phyloP scores from a whole-genome alignment of 2,888 invertebrate species.

The Girardia tigrina region DNA sequence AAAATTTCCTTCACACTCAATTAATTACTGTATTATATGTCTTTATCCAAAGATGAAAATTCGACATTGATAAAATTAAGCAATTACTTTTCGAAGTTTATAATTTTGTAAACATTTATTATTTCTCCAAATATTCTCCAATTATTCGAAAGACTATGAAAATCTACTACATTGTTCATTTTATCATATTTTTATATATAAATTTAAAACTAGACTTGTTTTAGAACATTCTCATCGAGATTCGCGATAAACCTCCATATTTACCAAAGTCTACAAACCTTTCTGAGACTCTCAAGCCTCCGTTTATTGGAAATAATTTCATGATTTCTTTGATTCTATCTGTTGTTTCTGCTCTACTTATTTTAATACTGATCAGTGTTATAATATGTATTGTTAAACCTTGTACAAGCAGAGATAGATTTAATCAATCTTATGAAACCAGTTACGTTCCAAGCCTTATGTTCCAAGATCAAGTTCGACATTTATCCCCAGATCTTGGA shows the following conservation, averaged over 20 bases:
- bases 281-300: background rate
- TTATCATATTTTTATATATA: no score
- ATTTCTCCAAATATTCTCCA: no score
- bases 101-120: no score
- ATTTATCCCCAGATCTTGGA: background rate
- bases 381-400: background rate
- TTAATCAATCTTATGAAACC: background rate
- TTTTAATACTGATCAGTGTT: background rate
- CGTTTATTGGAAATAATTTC: background rate
- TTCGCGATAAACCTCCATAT: background rate
- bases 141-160: no score
- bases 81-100: no score
- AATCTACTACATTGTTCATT: no score
- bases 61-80: no score
- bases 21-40: no score
- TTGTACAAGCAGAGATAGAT: background rate
- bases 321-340: background rate
- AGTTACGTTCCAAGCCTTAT: constrained; percentile 3
- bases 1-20: no score
- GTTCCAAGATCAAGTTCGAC: constrained; percentile 15
- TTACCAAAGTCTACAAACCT: background rate
- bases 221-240: background rate
- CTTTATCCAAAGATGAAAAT: no score
- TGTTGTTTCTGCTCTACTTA: background rate
- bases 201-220: no score